These are phyloP conservation scores for Phalanger gymnotis DNA, from an alignment of 2,797 vertebrate species.

Conservation along the genomic window DNA sequence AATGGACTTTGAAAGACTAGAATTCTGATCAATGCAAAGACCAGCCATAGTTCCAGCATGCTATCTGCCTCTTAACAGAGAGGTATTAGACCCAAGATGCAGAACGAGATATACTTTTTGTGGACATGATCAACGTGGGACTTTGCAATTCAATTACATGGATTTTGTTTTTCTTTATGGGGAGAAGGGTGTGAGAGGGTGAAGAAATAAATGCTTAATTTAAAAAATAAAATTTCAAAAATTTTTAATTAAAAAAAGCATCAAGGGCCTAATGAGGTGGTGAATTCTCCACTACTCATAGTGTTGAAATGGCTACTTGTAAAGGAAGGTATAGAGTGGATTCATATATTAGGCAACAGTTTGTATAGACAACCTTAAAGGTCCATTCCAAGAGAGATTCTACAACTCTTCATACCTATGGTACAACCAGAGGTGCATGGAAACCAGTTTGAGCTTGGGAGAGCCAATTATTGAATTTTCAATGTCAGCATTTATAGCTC, in stretches of 20 bases:
- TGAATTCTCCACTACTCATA: not conserved
- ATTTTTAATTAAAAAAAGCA: not conserved
- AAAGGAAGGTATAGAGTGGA: not conserved
- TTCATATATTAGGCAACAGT: not conserved
- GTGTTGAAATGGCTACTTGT: not conserved
- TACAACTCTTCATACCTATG: not conserved
- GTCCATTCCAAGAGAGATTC: not conserved
- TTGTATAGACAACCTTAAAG: not conserved
- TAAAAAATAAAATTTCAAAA: not conserved
- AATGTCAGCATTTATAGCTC: not conserved
- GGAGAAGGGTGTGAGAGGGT: not conserved
- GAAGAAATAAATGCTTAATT: not conserved
- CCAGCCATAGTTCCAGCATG: not conserved
- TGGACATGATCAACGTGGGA: not conserved
- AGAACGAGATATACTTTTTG: not conserved
- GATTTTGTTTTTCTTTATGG: not conserved
- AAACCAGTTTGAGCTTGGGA: not conserved
- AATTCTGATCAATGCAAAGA: not conserved
- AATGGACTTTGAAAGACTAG: not conserved
- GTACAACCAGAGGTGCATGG: not conserved
- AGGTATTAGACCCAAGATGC: not conserved
- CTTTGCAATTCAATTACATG: not conserved
- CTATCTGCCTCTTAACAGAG: not conserved
- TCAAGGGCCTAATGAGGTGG: not conserved
- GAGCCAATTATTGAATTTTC: not conserved